Conservation (phyloP, 2,797 vertebrate genomes). For the Amblyraja radiata region DNA sequence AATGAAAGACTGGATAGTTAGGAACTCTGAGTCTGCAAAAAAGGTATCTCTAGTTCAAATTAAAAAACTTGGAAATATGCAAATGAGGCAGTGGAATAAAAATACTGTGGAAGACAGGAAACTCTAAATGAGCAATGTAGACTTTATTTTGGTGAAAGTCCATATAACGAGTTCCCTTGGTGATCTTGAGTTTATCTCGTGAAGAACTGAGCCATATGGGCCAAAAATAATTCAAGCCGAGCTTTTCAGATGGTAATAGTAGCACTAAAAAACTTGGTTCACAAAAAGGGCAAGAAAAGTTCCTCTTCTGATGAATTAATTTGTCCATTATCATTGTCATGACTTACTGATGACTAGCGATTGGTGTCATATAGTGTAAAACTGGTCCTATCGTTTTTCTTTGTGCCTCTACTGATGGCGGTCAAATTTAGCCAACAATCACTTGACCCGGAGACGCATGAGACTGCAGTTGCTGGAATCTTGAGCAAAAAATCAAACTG, state of each 20-base stretch:
- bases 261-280: not conserved
- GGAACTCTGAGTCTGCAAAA: not conserved
- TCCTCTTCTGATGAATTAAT: not conserved
- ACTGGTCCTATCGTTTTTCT: no score
- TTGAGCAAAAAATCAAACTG: no score
- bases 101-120: not conserved
- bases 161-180: not conserved
- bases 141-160: not conserved
- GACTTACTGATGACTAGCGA: not conserved
- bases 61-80: not conserved
- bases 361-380: no score
- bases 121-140: not conserved
- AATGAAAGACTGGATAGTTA: conserved; percentile 5
- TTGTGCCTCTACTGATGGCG: no score
- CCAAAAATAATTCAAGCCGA: not conserved
- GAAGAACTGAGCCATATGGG: not conserved
- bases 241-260: not conserved
- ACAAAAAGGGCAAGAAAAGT: not conserved
- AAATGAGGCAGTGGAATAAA: conserved; percentile 21
- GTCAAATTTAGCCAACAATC: not conserved
- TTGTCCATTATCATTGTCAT: not conserved
- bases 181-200: not conserved
- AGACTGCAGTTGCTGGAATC: no score
- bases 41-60: not conserved
- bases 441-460: no score